Evolutionary conservation across 2,113 vertebrate genomes (phyloP).

Genomic region (Megaceryle maxima): DNA sequence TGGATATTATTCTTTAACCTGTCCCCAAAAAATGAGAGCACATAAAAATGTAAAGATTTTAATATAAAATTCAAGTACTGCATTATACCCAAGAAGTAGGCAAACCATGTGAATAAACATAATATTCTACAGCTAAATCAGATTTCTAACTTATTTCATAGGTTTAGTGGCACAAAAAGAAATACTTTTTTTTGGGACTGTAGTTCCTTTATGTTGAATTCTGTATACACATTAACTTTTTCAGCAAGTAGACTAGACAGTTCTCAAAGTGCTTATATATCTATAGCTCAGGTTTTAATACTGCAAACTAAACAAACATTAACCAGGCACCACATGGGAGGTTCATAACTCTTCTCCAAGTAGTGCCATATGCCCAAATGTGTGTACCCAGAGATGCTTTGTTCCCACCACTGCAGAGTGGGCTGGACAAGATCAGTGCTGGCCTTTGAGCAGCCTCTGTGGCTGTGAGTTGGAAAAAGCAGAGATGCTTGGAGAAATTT

Average conservation of each 20-base stretch:
- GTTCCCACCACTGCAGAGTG: rapidly evolving
- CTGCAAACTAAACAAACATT: not conserved
- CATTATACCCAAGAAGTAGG: not conserved
- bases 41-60: not conserved
- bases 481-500: not conserved
- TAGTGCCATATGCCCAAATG: rapidly evolving
- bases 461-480: not conserved
- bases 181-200: not conserved
- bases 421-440: rapidly evolving
- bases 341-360: not conserved
- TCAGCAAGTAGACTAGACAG: not conserved
- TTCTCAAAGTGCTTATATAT: not conserved
- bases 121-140: not conserved
- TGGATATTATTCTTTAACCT: not conserved
- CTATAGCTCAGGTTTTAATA: not conserved
- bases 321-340: not conserved
- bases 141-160: not conserved
- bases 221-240: not conserved
- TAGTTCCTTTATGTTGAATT: not conserved
- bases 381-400: not conserved
- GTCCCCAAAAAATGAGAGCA: not conserved
- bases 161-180: not conserved
- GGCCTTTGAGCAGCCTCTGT: not conserved
- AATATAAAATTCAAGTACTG: not conserved
- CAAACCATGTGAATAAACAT: not conserved